A percentile compares a stretch with the other conserved stretches of the same genome.
Evolutionary conservation across 1,140 invertebrate species (phyloP).

Genomic region (Nomia melanderi): DNA sequence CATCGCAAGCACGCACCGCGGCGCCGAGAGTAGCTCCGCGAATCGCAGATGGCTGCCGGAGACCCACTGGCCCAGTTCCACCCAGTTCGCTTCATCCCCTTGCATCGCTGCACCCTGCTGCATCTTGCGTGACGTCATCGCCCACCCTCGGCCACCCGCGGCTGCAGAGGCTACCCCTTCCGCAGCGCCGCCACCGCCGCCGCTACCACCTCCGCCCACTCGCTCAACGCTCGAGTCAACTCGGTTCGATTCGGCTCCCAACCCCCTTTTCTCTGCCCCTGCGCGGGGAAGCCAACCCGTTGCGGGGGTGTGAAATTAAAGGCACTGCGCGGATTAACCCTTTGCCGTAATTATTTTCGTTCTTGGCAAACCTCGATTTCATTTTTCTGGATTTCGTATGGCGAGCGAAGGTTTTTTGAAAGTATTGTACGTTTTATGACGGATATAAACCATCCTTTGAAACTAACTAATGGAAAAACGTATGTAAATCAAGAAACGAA

Average conservation of each 20-base stretch:
- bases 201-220: slow-evolving; percentile 29
- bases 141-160: slow-evolving; percentile 64
- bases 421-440: too few relatives aligned
- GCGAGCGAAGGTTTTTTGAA: too few relatives aligned
- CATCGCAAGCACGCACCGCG: slow-evolving; percentile 9
- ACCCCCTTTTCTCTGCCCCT: slow-evolving; percentile 30
- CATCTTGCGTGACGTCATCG: slow-evolving; percentile 71
- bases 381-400: too few relatives aligned
- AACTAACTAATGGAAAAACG: too few relatives aligned
- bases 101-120: slow-evolving; percentile 68
- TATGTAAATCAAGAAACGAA: too few relatives aligned
- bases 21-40: slow-evolving; percentile 58
- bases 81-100: slow-evolving; percentile 68
- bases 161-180: slow-evolving; percentile 62
- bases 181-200: slow-evolving; percentile 41
- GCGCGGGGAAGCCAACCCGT: not conserved
- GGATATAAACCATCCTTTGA: too few relatives aligned
- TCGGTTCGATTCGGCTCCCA: slow-evolving; percentile 37
- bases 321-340: slow-evolving; percentile 2
- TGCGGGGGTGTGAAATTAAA: slow-evolving; percentile 1
- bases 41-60: slow-evolving; percentile 75
- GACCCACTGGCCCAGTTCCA: slow-evolving; percentile 78
- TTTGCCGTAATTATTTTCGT: too few relatives aligned
- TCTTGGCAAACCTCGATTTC: too few relatives aligned
- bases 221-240: slow-evolving; percentile 19